A percentile compares a stretch with the other conserved stretches of the same genome.
phyloP scores from a whole-genome alignment of 2,113 vertebrate species.

The Charadrius vociferus region DNA sequence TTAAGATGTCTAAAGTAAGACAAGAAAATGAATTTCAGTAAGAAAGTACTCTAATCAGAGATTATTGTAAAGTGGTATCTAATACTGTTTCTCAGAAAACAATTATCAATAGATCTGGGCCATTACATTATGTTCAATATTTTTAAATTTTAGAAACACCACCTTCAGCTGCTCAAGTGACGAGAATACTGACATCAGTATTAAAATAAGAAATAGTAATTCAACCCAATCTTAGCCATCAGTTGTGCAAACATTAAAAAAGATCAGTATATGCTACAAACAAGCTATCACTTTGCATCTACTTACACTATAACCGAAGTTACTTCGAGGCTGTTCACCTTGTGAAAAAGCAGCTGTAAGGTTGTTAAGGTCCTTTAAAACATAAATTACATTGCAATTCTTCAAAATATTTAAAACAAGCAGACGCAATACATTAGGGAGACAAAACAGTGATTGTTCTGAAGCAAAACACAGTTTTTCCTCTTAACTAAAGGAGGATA shows the following conservation, averaged over 20 bases:
- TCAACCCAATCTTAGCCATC: background rate
- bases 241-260: background rate
- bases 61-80: background rate
- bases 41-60: background rate
- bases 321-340: background rate
- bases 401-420: background rate
- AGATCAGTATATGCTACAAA: background rate
- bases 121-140: background rate
- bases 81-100: background rate
- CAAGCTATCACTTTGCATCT: background rate
- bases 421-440: background rate
- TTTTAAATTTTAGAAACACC: background rate
- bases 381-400: fast-evolving
- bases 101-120: background rate
- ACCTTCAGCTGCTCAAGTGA: background rate
- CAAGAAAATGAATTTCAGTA: background rate
- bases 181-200: background rate
- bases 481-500: background rate
- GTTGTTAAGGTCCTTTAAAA: background rate
- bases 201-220: background rate
- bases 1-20: constrained; percentile 76
- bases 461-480: background rate
- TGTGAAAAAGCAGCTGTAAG: background rate
- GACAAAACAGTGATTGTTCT: background rate
- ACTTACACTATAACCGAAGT: background rate